These are phyloP conservation scores for Pipistrellus pipistrellus DNA, from an alignment of 2,797 vertebrate genomes.

Conservation along the genomic window DNA sequence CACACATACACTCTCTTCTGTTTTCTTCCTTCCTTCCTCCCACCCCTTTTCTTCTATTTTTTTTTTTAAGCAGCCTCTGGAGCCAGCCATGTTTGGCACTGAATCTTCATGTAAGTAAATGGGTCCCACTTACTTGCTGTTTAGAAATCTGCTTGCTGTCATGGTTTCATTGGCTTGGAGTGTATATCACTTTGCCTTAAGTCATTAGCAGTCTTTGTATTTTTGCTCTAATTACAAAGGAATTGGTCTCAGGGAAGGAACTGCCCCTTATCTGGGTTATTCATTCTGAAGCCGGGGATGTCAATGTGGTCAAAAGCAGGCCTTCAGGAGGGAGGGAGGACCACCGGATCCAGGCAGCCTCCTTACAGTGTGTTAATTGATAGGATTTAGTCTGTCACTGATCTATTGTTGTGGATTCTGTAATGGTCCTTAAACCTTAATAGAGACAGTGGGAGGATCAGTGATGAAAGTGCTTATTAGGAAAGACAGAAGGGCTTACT, in stretches of 20 bases:
- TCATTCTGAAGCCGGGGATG: conserved; percentile 81
- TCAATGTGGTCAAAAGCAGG: conserved; percentile 81
- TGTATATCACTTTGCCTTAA: conserved; percentile 75
- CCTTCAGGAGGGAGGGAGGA: conserved; percentile 65
- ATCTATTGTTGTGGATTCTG: conserved; percentile 54
- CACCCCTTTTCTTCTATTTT: conserved; percentile 77
- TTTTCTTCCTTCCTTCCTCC: conserved; percentile 85
- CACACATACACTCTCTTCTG: conserved; percentile 79
- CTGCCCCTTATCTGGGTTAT: conserved; percentile 68
- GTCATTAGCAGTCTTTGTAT: conserved; percentile 64
- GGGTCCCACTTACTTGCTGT: conserved; percentile 84
- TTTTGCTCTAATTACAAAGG: conserved; percentile 76
- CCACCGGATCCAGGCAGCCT: conserved; percentile 68
- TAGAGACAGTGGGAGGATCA: conserved; percentile 64
- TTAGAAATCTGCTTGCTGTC: conserved; percentile 78
- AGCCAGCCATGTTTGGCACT: conserved; percentile 99
- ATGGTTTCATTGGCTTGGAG: conserved; percentile 47
- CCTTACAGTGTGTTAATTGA: conserved; percentile 77
- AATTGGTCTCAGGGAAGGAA: conserved; percentile 71
- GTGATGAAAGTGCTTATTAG: conserved; percentile 74
- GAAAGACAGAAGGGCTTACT: conserved; percentile 51
- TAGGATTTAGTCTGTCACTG: conserved; percentile 79
- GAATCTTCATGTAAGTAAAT: conserved; percentile 99
- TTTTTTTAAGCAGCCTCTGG: conserved; percentile 92
- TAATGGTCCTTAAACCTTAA: conserved; percentile 66